Percentiles rank a stretch among this genome's conserved stretches.
phyloP scores from a whole-genome alignment of 2,797 vertebrate species.

The Lateolabrax maculatus region DNA sequence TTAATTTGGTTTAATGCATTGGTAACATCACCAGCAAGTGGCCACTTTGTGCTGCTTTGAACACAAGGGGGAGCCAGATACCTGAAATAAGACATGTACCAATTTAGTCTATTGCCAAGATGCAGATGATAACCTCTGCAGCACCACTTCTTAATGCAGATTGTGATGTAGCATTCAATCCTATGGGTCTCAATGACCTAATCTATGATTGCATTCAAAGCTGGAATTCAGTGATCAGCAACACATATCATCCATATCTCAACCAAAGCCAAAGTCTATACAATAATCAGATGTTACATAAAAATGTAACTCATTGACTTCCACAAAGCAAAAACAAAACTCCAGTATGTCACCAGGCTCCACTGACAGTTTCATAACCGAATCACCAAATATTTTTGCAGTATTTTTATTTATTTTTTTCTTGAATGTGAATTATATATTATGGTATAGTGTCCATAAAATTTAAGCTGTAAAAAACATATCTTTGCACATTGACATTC shows the following conservation, averaged over 20 bases:
- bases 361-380: not conserved
- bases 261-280: not conserved
- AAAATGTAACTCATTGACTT: not conserved
- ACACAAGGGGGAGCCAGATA: conserved; percentile 66
- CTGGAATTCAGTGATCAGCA: not conserved
- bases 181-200: not conserved
- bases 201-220: not conserved
- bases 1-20: not conserved
- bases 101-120: not conserved
- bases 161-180: not conserved
- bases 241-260: not conserved
- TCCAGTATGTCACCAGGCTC: not conserved
- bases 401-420: too few species aligned
- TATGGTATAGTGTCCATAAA: not conserved
- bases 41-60: not conserved
- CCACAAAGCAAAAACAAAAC: not conserved
- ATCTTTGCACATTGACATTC: not conserved
- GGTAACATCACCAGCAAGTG: too few species aligned
- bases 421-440: not conserved
- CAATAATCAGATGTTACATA: not conserved
- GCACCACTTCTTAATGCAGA: not conserved
- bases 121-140: conserved; percentile 5
- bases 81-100: not conserved
- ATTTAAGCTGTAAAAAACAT: not conserved
- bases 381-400: too few species aligned